Evolutionary conservation across 2,113 vertebrate genomes (phyloP).

Genomic region (Gracilinanus agilis): DNA sequence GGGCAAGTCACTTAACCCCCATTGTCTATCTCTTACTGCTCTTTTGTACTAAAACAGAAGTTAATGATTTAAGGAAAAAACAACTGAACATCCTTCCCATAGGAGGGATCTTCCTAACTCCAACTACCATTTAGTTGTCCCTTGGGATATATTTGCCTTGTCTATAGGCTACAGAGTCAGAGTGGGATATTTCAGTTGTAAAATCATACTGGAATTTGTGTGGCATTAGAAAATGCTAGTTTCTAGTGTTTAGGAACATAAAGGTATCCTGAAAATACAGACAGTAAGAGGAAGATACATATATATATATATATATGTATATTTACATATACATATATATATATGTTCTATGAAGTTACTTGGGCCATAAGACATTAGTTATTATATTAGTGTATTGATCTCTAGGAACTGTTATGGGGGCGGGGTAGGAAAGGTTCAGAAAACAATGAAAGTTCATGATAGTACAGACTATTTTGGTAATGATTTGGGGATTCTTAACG

Average conservation of each 20-base stretch:
- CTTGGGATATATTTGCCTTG: background rate
- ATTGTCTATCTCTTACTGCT: no score
- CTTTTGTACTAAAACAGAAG: no score
- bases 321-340: no score
- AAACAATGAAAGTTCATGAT: background rate
- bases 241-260: background rate
- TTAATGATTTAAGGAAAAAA: no score
- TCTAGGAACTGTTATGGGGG: background rate
- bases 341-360: background rate
- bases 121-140: background rate
- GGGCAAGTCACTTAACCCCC: no score
- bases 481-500: background rate
- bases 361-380: background rate
- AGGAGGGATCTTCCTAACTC: conserved; percentile 4
- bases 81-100: background rate
- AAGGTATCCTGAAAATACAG: background rate
- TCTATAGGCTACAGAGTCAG: background rate
- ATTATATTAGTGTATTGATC: background rate
- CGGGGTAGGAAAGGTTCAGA: background rate
- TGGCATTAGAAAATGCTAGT: background rate
- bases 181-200: conserved; percentile 30
- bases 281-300: background rate
- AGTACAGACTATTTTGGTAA: background rate
- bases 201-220: background rate
- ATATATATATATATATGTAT: no score